Conservation (phyloP, 2,888 invertebrate genomes). For the Nesidiocoris tenuis region DNA sequence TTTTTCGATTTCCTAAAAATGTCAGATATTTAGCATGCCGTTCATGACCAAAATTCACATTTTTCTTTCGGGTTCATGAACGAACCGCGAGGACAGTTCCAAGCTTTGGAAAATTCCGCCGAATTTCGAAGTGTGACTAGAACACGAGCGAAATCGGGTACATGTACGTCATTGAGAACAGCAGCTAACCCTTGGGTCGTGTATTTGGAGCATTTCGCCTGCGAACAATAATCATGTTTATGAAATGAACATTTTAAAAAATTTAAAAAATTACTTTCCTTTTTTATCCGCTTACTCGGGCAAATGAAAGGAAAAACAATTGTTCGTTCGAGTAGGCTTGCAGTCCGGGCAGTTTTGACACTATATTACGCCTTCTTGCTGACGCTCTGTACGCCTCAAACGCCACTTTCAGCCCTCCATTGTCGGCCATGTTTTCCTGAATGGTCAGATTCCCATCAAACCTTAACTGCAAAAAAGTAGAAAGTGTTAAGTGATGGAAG, state of each 20-base stretch:
- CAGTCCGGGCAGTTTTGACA: slow-evolving; percentile 22
- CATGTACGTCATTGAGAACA: slow-evolving; percentile 10
- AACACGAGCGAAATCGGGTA: slow-evolving; percentile 21
- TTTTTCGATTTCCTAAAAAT: not conserved
- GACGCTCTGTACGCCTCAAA: slow-evolving; percentile 18
- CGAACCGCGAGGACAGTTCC: slow-evolving; percentile 32
- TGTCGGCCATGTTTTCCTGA: slow-evolving; percentile 30
- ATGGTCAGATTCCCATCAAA: slow-evolving; percentile 21
- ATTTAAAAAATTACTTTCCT: too few species aligned
- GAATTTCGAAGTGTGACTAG: slow-evolving; percentile 19
- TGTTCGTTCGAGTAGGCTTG: slow-evolving; percentile 25
- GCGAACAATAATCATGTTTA: not conserved
- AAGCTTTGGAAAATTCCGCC: slow-evolving; percentile 24
- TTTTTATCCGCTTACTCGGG: slow-evolving; percentile 29
- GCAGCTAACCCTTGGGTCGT: slow-evolving; percentile 10
- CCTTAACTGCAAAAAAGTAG: slow-evolving; percentile 5
- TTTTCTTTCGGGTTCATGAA: slow-evolving; percentile 30
- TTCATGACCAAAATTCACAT: slow-evolving; percentile 20
- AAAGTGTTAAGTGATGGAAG: not conserved
- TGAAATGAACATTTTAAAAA: too few species aligned
- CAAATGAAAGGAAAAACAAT: slow-evolving; percentile 31
- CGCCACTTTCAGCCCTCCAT: slow-evolving; percentile 25
- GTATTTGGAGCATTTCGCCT: slow-evolving; percentile 51
- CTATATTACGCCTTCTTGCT: not conserved
- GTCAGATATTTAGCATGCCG: not conserved